phyloP scores from a whole-genome alignment of 35 echinoderm and acorn worm genomes.

The Lytechinus variegatus region DNA sequence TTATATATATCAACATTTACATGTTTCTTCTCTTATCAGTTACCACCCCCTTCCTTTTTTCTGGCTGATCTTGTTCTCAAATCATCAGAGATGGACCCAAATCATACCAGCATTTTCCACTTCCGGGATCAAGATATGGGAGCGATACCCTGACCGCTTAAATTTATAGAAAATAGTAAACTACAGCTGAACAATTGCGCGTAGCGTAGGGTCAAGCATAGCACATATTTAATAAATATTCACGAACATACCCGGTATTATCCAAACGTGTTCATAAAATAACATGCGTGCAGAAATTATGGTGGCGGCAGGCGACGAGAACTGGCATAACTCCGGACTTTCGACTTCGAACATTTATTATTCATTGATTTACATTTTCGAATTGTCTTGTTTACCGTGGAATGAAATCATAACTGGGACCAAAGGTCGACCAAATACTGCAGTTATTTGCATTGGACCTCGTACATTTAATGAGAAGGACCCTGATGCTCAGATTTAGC shows the following conservation, averaged over 20 bases:
- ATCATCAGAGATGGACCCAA: too few species aligned
- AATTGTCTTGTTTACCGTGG: neutral
- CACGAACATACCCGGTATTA: neutral
- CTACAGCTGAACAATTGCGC: too few species aligned
- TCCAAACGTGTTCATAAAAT: neutral
- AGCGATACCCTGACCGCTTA: neutral
- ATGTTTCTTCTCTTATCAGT: too few species aligned
- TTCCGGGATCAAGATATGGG: neutral
- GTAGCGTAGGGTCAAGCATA: neutral
- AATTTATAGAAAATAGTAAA: neutral
- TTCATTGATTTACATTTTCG: neutral
- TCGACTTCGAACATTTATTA: neutral
- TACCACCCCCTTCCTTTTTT: too few species aligned
- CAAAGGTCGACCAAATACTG: neutral
- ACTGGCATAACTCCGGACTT: neutral
- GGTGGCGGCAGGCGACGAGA: neutral
- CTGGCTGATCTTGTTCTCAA: too few species aligned
- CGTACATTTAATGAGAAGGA: neutral
- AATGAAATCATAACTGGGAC: neutral
- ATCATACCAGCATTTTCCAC: neutral
- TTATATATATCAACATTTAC: too few species aligned
- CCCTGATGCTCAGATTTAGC: slow-evolving; percentile 11
- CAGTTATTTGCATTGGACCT: neutral
- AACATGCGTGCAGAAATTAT: neutral
- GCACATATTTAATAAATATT: neutral